These are phyloP conservation scores for Dromius quadrimaculatus DNA, from an alignment of 2,888 invertebrate genomes.

Conservation along the genomic window DNA sequence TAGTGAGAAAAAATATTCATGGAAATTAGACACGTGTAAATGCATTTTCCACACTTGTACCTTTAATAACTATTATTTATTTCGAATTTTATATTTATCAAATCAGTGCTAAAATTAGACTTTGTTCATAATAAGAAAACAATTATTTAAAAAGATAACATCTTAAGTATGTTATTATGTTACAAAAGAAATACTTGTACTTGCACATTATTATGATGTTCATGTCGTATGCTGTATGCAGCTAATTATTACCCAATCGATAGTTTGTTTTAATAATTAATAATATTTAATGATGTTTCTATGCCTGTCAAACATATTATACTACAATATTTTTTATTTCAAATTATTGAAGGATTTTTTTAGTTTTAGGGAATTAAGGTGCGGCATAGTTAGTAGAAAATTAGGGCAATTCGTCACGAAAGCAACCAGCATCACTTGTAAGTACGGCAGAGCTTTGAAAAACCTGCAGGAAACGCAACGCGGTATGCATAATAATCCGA, in stretches of 20 bases:
- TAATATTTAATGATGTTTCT: slow-evolving; percentile 7
- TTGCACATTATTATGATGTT: too few species aligned
- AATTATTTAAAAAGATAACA: slow-evolving; percentile 2
- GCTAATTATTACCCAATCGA: slow-evolving; percentile 3
- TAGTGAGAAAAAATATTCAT: too few species aligned
- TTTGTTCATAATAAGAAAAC: slow-evolving; percentile 11
- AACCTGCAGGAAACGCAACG: slow-evolving; percentile 29
- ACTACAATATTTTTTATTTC: neutral
- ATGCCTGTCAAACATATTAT: slow-evolving; percentile 6
- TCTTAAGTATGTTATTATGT: slow-evolving; percentile 1
- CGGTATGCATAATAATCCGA: neutral
- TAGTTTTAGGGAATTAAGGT: slow-evolving; percentile 21
- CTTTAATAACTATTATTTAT: too few species aligned
- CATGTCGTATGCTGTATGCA: too few species aligned
- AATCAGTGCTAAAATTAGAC: neutral
- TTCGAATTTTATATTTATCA: too few species aligned
- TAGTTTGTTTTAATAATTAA: slow-evolving; percentile 22
- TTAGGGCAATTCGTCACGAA: slow-evolving; percentile 12
- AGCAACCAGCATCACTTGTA: slow-evolving; percentile 5
- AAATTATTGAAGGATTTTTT: neutral
- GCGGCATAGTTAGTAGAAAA: slow-evolving; percentile 24
- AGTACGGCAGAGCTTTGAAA: slow-evolving; percentile 1
- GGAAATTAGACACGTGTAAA: too few species aligned
- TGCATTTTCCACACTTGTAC: too few species aligned
- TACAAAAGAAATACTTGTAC: neutral